Evolutionary conservation across 2,113 vertebrate species (phyloP).

Genomic region (Callorhinus ursinus): DNA sequence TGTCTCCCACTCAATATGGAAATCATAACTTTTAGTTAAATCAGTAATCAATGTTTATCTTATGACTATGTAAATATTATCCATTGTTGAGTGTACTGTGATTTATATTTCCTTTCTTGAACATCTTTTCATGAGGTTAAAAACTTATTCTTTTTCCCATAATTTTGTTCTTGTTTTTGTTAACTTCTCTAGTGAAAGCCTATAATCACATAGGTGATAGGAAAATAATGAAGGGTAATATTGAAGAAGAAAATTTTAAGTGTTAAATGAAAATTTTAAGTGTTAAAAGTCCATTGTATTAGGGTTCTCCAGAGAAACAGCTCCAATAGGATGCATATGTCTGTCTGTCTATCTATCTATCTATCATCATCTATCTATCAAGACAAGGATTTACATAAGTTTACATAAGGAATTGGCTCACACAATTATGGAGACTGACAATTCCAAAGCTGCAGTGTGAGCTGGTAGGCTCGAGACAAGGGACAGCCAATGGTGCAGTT

Average conservation of each 20-base stretch:
- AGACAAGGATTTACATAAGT: background rate
- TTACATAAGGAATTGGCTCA: background rate
- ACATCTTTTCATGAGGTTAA: background rate
- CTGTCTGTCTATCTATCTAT: background rate
- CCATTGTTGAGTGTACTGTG: background rate
- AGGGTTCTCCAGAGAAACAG: background rate
- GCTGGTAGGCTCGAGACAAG: background rate
- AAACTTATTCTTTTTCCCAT: background rate
- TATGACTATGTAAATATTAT: background rate
- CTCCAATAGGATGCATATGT: background rate
- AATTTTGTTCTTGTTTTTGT: background rate
- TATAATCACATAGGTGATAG: background rate
- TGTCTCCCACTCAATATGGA: background rate
- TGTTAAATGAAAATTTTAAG: background rate
- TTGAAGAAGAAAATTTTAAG: background rate
- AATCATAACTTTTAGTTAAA: background rate
- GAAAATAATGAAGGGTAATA: background rate
- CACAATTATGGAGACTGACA: background rate
- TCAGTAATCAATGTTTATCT: background rate
- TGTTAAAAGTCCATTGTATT: background rate
- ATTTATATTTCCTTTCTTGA: background rate
- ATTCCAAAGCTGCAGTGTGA: background rate
- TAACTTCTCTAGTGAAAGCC: background rate
- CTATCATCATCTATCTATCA: background rate
- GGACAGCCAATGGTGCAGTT: background rate